Conservation (phyloP, 2,113 vertebrate genomes). For the Manacus vitellinus region DNA sequence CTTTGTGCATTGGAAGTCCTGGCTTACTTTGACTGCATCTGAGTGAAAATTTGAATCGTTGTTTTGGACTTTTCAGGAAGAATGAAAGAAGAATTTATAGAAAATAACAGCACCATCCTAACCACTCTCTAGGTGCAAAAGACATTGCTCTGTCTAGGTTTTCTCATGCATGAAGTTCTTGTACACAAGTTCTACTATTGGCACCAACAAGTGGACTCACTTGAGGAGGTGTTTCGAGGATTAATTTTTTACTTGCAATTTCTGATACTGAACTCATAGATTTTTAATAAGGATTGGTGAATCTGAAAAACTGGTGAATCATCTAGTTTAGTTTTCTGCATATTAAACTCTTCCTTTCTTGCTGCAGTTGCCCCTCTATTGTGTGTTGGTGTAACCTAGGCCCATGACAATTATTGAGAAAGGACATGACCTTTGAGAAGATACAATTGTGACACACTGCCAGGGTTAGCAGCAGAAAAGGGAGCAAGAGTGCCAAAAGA, state of each 20-base stretch:
- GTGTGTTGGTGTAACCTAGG: background rate
- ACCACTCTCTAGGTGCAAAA: background rate
- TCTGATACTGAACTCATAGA: background rate
- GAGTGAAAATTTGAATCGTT: conserved; percentile 3
- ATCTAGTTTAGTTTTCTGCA: background rate
- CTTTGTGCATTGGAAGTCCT: conserved; percentile 51
- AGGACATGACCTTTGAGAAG: background rate
- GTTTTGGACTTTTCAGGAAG: background rate
- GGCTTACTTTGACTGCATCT: conserved; percentile 25
- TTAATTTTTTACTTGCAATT: background rate
- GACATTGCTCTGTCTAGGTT: background rate
- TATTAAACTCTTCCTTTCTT: background rate
- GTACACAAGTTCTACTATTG: background rate
- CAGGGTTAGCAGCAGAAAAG: background rate
- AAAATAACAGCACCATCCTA: background rate
- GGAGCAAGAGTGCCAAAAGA: background rate
- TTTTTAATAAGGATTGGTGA: background rate
- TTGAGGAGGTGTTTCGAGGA: background rate
- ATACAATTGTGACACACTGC: background rate
- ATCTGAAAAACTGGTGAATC: background rate
- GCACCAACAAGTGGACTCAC: background rate
- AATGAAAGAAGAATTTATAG: background rate
- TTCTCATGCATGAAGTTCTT: background rate
- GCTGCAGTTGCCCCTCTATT: background rate
- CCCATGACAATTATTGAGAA: background rate